Base-by-base conservation (phyloP, 2,888 invertebrate species). In the Limnephilus lunatus region DNA sequence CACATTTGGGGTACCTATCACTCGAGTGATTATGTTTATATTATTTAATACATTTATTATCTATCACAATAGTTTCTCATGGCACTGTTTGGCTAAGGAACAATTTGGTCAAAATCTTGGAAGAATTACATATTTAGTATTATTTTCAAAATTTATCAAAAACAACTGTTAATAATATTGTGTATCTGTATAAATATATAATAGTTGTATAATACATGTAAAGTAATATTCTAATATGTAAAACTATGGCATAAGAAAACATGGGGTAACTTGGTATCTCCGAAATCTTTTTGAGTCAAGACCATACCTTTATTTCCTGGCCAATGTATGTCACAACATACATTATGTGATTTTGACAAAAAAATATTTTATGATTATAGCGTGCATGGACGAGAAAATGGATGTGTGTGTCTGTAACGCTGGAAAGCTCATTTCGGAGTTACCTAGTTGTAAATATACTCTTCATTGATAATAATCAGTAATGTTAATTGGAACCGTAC, bases 41-140 rank as follows among this genome's bases (percentile, higher is more conserved):
- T 19, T 53, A 19, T 53, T 25, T 68, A 68, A 25, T 68, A 25
- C 9, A 68, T 9, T 25, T 68, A n/a, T 68, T 68, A 68, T 25
- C 68, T 68, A 68, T 68, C 68, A 68, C 68, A 68, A 68, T 68
- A 68, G 25, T 83, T 32, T 86, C 44, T 44, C 35, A 86, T 86
- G 86, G 86, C 86, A 86, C 86, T 44, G 44, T 25, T 86, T 86
- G 48, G 48, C 86, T 86, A 39, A 86, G 86, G 86, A 86, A 86
- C 86, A 39, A 86, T 86, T 44, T 86, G 44, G 86, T 86, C 86
- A 39, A 44, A 86, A 32, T 35, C 32, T 35, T 32, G 32, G 35
- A 35, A 39, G 35, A 83, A 83, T 35, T 83, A 25, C 25, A 32
- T 35, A 83, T 39, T 9, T 39, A 9, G 11, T 15, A 85, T 39